Evolutionary conservation across 1,140 invertebrate genomes (phyloP).

Genomic region (Stegodyphus mimosarum): DNA sequence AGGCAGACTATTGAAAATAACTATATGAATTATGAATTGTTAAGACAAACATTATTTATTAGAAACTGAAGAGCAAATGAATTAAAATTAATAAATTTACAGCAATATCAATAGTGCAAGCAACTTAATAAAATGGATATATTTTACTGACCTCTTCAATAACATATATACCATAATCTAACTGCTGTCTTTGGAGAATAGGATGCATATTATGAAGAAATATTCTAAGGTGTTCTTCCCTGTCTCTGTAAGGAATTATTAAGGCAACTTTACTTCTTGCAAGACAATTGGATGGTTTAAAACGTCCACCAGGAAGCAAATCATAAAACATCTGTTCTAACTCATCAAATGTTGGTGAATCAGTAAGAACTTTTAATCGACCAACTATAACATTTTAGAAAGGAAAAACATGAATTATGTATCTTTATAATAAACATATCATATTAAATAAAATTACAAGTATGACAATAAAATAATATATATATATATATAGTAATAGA

Average conservation of each 20-base stretch:
- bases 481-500: not conserved
- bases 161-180: slow-evolving; percentile 73
- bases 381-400: slow-evolving; percentile 59
- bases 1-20: no score
- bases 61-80: no score
- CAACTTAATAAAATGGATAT: not conserved
- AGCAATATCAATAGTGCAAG: not conserved
- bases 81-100: no score
- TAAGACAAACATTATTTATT: no score
- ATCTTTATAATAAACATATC: slow-evolving; percentile 13
- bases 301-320: slow-evolving; percentile 64
- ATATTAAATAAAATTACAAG: not conserved
- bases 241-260: slow-evolving; percentile 72
- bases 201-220: slow-evolving; percentile 72
- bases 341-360: slow-evolving; percentile 58
- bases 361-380: slow-evolving; percentile 62
- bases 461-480: not conserved
- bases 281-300: slow-evolving; percentile 63
- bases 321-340: slow-evolving; percentile 60
- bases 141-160: slow-evolving; percentile 70
- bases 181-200: slow-evolving; percentile 72
- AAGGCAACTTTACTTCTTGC: slow-evolving; percentile 68
- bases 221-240: slow-evolving; percentile 70
- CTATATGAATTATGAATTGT: no score
- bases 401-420: not conserved